phyloP scores from a whole-genome alignment of 1,140 invertebrate genomes.

The Littorina saxatilis region DNA sequence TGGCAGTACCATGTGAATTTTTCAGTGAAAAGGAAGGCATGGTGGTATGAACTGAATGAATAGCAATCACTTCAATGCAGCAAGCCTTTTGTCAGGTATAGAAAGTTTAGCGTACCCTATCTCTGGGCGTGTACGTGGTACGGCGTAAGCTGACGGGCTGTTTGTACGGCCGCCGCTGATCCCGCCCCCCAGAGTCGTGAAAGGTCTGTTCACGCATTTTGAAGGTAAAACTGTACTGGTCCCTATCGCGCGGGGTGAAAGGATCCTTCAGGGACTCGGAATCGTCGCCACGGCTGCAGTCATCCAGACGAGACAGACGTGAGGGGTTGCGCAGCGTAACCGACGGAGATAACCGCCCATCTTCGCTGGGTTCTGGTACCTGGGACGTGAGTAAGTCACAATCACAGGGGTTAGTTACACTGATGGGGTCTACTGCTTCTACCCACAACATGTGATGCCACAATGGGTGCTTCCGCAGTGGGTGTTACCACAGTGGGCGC shows the following conservation, averaged over 20 bases:
- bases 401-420: no score
- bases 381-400: constrained; percentile 1
- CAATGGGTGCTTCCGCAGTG: no score
- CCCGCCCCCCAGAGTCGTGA: neutral
- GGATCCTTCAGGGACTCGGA: constrained; percentile 20
- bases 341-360: constrained; percentile 50
- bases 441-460: no score
- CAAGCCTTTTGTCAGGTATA: no score
- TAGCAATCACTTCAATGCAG: no score
- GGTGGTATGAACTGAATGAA: no score
- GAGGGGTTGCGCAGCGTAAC: constrained; percentile 45
- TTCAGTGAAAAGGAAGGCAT: no score
- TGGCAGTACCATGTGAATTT: no score
- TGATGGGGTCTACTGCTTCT: no score
- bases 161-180: constrained; percentile 32
- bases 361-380: constrained; percentile 41
- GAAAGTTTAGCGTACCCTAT: constrained; percentile 55
- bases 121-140: constrained; percentile 59
- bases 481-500: neutral
- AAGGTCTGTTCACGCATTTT: constrained; percentile 29
- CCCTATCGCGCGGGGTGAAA: constrained; percentile 31
- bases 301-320: constrained; percentile 44
- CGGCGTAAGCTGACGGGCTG: constrained; percentile 31
- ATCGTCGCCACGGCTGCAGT: constrained; percentile 35
- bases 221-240: constrained; percentile 5